Evolutionary conservation across 2,797 vertebrate species (phyloP).

Genomic region (Macrochelys suwanniensis): DNA sequence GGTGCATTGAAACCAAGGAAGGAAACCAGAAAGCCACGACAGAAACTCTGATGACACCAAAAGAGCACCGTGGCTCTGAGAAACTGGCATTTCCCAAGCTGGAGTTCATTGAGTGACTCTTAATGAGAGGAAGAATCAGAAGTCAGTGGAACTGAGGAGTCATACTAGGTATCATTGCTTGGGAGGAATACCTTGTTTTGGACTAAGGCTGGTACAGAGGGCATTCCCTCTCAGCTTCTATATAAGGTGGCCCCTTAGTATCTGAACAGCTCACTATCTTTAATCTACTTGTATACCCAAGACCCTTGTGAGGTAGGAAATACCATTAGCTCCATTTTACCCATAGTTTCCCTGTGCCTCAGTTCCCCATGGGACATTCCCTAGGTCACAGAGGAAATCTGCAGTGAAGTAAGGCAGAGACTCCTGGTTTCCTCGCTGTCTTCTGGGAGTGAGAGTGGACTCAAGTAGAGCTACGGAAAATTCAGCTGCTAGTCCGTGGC

Average conservation of each 20-base stretch:
- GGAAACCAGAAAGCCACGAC: slow-evolving; percentile 34
- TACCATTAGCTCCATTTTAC: background rate
- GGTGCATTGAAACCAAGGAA: slow-evolving; percentile 45
- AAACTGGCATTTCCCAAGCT: slow-evolving; percentile 56
- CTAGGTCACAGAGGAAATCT: background rate
- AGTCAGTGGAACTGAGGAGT: slow-evolving; percentile 15
- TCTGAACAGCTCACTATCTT: slow-evolving; percentile 45
- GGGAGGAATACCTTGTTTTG: slow-evolving; percentile 53
- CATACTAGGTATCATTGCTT: slow-evolving; percentile 40
- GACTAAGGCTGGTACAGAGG: slow-evolving; percentile 44
- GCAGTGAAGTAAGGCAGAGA: background rate
- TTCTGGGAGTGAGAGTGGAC: background rate
- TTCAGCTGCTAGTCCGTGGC: background rate
- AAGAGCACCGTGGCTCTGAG: background rate
- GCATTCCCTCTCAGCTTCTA: slow-evolving; percentile 43
- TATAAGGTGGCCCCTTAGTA: background rate
- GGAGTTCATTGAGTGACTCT: slow-evolving; percentile 54
- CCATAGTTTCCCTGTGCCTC: background rate
- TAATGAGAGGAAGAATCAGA: slow-evolving; percentile 63
- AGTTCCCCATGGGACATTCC: background rate
- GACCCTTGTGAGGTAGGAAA: background rate
- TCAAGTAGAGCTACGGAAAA: background rate
- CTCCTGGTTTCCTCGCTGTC: background rate
- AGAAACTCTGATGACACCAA: slow-evolving; percentile 17
- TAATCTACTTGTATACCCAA: background rate